phyloP scores from a whole-genome alignment of 2,113 vertebrate species.

The Diadophis punctatus region DNA sequence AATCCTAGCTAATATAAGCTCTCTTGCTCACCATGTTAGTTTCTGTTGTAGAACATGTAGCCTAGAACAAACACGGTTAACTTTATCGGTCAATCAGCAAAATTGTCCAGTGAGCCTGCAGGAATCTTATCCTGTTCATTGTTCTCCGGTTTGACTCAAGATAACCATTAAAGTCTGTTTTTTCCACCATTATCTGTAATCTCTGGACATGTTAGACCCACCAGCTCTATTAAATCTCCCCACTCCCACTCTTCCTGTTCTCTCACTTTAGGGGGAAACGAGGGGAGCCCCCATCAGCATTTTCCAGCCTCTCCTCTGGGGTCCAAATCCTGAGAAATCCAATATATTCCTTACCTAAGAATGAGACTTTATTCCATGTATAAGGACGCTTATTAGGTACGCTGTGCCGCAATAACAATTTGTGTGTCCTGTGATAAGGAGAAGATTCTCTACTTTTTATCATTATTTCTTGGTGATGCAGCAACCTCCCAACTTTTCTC shows the following conservation, averaged over 20 bases:
- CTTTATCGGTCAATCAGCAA: not conserved
- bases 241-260: not conserved
- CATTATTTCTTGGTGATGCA: not conserved
- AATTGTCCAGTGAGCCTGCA: not conserved
- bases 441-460: not conserved
- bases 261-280: not conserved
- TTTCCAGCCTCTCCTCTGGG: not conserved
- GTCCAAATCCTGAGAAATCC: not conserved
- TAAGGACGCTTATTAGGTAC: not conserved
- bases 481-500: conserved; percentile 20
- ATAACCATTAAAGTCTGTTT: not conserved
- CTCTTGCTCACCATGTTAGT: not conserved
- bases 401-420: not conserved
- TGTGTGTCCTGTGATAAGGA: not conserved
- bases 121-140: not conserved
- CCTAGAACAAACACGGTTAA: not conserved
- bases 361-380: not conserved
- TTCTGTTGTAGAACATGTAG: not conserved
- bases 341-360: not conserved
- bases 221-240: not conserved
- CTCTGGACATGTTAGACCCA: not conserved
- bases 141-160: not conserved
- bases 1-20: not conserved
- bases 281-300: not conserved
- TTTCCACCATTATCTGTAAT: not conserved